phyloP scores from a whole-genome alignment of 2,113 vertebrate genomes.

The Cololabis saira region DNA sequence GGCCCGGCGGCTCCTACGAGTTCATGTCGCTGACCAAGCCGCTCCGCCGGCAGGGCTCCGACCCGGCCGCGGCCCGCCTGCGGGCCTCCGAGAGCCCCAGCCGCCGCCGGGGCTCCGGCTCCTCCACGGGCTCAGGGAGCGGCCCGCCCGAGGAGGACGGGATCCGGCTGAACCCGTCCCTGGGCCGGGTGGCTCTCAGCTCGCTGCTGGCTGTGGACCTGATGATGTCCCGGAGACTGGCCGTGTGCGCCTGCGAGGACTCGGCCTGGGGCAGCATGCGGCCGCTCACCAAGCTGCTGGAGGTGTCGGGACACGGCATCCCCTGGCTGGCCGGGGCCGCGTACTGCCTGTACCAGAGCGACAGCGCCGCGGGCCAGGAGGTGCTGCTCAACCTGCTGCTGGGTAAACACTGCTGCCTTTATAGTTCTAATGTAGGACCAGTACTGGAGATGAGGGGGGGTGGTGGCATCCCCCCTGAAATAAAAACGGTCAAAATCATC shows the following conservation, averaged over 20 bases:
- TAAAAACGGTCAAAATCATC: no score
- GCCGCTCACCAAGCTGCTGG: constrained; percentile 93
- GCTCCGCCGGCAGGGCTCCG: constrained; percentile 79
- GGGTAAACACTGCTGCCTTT: constrained; percentile 75
- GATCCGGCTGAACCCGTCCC: constrained; percentile 92
- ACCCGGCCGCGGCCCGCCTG: constrained; percentile 80
- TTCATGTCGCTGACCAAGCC: constrained; percentile 83
- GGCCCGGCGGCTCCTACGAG: constrained; percentile 77
- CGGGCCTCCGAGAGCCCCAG: constrained; percentile 88
- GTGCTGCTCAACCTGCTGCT: constrained; percentile 95
- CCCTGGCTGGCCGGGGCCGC: constrained; percentile 90
- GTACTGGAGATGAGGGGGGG: no score
- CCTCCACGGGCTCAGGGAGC: constrained; percentile 74
- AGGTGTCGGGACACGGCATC: constrained; percentile 94
- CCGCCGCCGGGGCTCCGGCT: constrained; percentile 86
- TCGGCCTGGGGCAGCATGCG: constrained; percentile 92
- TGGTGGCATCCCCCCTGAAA: no score
- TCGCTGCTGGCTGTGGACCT: constrained; percentile 94
- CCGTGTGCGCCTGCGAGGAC: constrained; percentile 92
- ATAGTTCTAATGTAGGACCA: no score
- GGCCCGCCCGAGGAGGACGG: constrained; percentile 88
- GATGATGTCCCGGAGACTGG: constrained; percentile 94
- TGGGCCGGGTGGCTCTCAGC: constrained; percentile 90
- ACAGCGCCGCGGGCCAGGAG: constrained; percentile 90
- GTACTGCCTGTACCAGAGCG: constrained; percentile 90